Base-by-base conservation (phyloP, 2,888 invertebrate genomes). In the Netelia virgata region DNA sequence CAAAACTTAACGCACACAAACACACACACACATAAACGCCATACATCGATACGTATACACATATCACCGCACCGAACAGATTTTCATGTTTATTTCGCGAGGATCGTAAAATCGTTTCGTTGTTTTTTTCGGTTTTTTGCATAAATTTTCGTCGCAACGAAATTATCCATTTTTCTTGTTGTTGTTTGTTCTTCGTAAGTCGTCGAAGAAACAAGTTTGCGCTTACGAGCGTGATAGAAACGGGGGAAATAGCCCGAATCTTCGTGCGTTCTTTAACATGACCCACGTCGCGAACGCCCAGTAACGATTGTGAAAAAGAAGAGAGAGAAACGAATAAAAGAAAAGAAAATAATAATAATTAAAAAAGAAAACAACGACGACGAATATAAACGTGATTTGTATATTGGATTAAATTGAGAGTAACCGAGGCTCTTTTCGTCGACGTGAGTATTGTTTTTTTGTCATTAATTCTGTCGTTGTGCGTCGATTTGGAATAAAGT, bases 391-490 rank as follows among this genome's bases (percentile, higher is more conserved):
- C 59, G 70, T 70, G 70, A 70, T 55, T 70, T 57, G 57, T 76
- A 14, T 68, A 43, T 81, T 81, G 74, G 81, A 81, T 81, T 81
- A 81, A 66, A 81, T 43, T 61, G 43, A 75, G 28, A 53, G 55
- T 68, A 63, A 28, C 28, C 78, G 69, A 70, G 75, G 36, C 53
- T 70, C 53, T 70, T 81, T 55, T 63, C 10, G 43, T 55, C 75
- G 69, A 81, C 43, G 81, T 81, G 69, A 81, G 75, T 81, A 81
- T 73, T 23, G 53, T 20, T 28, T 50, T 20, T 66, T 66, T 47
- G 59, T 47, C 14, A 47, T 47, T 14, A 47, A 47, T 14, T 47
- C 14, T 47, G 64, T 74, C 36, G 10, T 20, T 50, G 47, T 64
- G 18, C 55, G 53, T 55, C n/a, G 47, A 59, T 50, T 18, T 66